Evolutionary conservation across 2,797 vertebrate species (phyloP).

Genomic region (Euthynnus affinis): DNA sequence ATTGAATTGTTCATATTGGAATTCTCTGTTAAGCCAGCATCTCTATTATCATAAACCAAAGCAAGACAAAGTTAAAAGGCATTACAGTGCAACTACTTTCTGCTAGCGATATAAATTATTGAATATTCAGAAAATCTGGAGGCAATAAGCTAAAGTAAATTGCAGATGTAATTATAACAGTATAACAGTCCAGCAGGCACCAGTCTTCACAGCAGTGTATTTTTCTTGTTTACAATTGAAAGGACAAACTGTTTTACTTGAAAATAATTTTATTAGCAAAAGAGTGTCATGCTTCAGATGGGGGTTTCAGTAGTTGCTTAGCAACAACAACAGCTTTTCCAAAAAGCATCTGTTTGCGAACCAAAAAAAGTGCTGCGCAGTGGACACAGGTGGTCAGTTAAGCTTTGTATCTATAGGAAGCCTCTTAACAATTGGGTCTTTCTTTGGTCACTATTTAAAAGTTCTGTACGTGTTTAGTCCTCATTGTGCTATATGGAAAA

Average conservation of each 20-base stretch:
- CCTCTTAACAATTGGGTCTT: conserved; percentile 45
- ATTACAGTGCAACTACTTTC: not conserved
- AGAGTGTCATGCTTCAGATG: conserved; percentile 69
- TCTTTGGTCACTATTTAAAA: conserved; percentile 42
- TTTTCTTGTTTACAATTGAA: conserved; percentile 62
- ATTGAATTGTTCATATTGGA: not conserved
- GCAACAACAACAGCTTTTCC: conserved; percentile 81
- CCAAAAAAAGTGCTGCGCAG: conserved; percentile 54
- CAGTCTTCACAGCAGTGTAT: conserved; percentile 31
- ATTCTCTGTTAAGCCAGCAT: not conserved
- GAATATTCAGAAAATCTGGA: not conserved
- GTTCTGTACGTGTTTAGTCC: conserved; percentile 7
- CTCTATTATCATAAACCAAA: conserved; percentile 4
- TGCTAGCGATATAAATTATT: not conserved
- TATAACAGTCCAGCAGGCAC: conserved; percentile 32
- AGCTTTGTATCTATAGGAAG: conserved; percentile 44
- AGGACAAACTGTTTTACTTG: conserved; percentile 74
- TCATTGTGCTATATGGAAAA: not conserved
- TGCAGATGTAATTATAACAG: conserved; percentile 24
- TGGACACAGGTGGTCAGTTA: conserved; percentile 71
- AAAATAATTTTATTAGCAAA: conserved; percentile 72
- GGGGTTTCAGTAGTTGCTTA: conserved; percentile 76
- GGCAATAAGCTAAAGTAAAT: conserved; percentile 12
- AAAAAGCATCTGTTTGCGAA: conserved; percentile 79
- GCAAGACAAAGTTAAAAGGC: conserved; percentile 9